These are phyloP conservation scores for Masnerella sp. DNA, from an alignment of 2,888 invertebrate genomes.

Conservation along the genomic window DNA sequence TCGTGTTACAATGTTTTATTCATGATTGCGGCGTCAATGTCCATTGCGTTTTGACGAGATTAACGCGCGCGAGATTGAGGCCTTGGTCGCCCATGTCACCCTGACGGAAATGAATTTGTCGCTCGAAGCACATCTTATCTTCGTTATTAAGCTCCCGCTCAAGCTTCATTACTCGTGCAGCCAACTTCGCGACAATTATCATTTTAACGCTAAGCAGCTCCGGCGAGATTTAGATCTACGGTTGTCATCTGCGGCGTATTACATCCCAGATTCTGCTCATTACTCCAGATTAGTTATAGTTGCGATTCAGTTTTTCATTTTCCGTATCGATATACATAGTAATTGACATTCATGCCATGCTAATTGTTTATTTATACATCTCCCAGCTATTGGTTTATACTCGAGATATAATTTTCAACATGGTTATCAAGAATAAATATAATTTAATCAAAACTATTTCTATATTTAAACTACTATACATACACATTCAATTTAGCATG, in stretches of 20 bases:
- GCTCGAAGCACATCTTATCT: conserved; percentile 47
- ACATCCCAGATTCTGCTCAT: conserved; percentile 1
- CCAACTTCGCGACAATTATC: conserved; percentile 43
- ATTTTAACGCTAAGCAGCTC: conserved; percentile 45
- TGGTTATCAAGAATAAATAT: no score
- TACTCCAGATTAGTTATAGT: no score
- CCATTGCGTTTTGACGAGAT: conserved; percentile 60
- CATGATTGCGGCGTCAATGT: conserved; percentile 41
- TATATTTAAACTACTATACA: no score
- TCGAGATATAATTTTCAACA: no score
- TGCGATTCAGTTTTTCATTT: no score
- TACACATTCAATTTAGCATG: no score
- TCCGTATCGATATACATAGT: no score
- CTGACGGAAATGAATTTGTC: conserved; percentile 62
- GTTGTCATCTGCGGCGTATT: conserved; percentile 10
- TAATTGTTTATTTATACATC: no score
- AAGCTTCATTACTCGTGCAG: conserved; percentile 43
- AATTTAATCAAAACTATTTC: no score
- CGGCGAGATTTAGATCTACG: conserved; percentile 28
- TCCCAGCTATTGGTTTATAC: no score
- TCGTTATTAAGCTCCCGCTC: conserved; percentile 34
- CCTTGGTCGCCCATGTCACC: conserved; percentile 33
- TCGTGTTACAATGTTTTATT: conserved; percentile 33
- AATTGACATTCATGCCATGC: no score
- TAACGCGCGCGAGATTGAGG: conserved; percentile 47